These are phyloP conservation scores for Venusia cambrica DNA, from an alignment of 2,888 invertebrate species.

Conservation along the genomic window DNA sequence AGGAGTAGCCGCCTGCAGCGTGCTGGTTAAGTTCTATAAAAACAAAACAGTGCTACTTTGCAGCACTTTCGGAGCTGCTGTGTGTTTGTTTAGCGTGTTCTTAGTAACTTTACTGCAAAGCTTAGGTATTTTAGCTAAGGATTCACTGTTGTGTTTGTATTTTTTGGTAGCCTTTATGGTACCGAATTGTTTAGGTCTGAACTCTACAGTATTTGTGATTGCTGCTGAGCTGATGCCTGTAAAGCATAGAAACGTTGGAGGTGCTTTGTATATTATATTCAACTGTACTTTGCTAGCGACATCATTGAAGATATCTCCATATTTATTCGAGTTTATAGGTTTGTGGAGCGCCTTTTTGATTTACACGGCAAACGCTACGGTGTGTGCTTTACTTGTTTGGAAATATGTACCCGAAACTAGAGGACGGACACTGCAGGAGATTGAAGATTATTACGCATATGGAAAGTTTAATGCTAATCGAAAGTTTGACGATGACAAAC, in stretches of 20 bases:
- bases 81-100: conserved; percentile 14
- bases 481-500: background rate
- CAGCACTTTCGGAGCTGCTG: conserved; percentile 16
- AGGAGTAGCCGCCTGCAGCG: conserved; percentile 13
- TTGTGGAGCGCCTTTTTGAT: conserved; percentile 28
- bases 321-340: conserved; percentile 23
- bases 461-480: conserved; percentile 14
- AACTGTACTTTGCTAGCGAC: conserved; percentile 20
- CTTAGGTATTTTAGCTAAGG: conserved; percentile 16
- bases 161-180: conserved; percentile 21
- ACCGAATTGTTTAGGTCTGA: conserved; percentile 20
- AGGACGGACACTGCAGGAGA: conserved; percentile 23
- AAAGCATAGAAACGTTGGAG: conserved; percentile 28
- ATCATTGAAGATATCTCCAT: conserved; percentile 27
- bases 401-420: conserved; percentile 29
- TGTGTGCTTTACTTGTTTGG: conserved; percentile 23
- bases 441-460: conserved; percentile 27
- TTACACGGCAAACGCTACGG: conserved; percentile 16
- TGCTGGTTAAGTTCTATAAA: conserved; percentile 23
- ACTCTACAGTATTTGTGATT: conserved; percentile 18
- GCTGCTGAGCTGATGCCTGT: conserved; percentile 31
- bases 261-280: conserved; percentile 24
- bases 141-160: conserved; percentile 23
- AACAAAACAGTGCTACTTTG: conserved; percentile 24
- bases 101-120: conserved; percentile 17